Percentiles rank a stretch among this genome's conserved stretches.
Conservation (phyloP, 64 coral and sea anemone species). For the Montipora sp. region DNA sequence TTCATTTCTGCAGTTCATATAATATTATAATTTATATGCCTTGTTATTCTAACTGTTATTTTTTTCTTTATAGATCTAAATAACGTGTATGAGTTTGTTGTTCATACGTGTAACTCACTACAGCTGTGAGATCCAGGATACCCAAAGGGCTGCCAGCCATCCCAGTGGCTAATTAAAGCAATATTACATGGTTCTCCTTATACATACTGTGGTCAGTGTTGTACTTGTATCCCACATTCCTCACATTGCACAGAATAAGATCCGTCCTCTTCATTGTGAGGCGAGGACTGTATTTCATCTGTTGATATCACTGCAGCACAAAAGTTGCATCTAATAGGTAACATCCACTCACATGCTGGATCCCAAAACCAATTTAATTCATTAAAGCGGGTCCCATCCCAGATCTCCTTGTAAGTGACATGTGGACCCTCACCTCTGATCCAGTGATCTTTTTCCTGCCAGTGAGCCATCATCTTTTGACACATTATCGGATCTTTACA, state of each 20-base stretch:
- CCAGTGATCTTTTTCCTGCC: constrained; percentile 24
- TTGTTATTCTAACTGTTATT: no score
- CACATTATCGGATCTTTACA: not conserved
- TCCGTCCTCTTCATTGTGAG: no score
- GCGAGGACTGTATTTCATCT: no score
- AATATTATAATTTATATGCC: no score
- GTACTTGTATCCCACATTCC: constrained; percentile 6
- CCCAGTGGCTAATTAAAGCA: constrained; percentile 54
- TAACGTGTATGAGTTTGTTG: no score
- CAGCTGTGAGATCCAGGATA: constrained; percentile 5
- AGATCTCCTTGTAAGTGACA: not conserved
- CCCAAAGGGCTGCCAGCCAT: not conserved
- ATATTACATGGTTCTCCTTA: constrained; percentile 37
- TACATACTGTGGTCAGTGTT: not conserved
- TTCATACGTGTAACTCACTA: not conserved
- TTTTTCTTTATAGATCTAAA: no score
- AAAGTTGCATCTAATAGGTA: constrained; percentile 26
- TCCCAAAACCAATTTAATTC: constrained; percentile 46
- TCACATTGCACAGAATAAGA: not conserved
- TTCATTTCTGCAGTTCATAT: no score
- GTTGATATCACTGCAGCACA: constrained; percentile 1
- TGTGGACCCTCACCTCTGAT: not conserved
- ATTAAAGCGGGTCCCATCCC: constrained; percentile 11
- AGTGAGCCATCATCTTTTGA: constrained; percentile 25
- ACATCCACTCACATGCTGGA: not conserved